Percentiles rank a stretch among this genome's conserved stretches.
phyloP scores from a whole-genome alignment of 2,113 vertebrate genomes.

The Sorex araneus region DNA sequence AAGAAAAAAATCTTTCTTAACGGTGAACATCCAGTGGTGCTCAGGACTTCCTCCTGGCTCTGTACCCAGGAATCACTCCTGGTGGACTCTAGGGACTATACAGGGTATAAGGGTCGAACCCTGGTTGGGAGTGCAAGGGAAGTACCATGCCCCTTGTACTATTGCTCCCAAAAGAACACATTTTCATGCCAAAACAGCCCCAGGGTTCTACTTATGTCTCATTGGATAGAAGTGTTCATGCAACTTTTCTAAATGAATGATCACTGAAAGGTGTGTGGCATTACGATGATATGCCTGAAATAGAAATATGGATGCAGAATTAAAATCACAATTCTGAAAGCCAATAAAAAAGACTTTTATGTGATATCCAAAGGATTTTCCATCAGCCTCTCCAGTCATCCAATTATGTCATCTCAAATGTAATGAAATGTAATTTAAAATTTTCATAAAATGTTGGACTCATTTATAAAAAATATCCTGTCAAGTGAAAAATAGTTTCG shows the following conservation, averaged over 20 bases:
- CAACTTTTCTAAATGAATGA: neutral
- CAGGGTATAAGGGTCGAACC: too few species aligned
- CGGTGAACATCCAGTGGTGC: too few species aligned
- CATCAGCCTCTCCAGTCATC: neutral
- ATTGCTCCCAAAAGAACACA: neutral
- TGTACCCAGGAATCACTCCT: too few species aligned
- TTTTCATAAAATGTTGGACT: neutral
- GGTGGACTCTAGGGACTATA: too few species aligned
- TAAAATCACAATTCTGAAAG: slow-evolving; percentile 11
- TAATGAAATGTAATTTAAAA: neutral
- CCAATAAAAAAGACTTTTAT: neutral
- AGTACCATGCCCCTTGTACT: too few species aligned
- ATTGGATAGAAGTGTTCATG: neutral
- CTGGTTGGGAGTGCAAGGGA: too few species aligned
- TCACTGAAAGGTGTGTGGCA: neutral
- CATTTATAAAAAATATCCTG: neutral
- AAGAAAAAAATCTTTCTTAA: too few species aligned
- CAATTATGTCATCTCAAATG: neutral
- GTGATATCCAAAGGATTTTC: neutral
- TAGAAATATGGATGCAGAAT: neutral
- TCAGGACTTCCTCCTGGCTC: too few species aligned
- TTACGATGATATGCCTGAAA: neutral
- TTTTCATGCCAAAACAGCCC: neutral
- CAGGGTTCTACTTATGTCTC: neutral
- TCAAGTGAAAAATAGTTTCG: neutral